Base-by-base conservation (phyloP, 2,113 vertebrate genomes). In the Pimephales promelas region DNA sequence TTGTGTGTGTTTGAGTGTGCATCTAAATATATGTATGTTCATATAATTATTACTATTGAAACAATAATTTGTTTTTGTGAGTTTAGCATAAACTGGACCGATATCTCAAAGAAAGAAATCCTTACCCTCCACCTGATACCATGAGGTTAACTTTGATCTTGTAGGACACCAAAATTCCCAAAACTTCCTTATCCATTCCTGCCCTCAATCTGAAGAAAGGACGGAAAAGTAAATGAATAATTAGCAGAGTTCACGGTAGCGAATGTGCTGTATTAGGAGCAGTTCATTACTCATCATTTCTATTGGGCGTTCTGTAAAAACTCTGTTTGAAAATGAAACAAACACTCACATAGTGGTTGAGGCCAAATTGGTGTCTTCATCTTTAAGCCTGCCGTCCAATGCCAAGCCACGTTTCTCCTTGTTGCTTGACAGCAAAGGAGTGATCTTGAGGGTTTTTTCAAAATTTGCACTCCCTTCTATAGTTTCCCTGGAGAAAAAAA, bases 351-450 rank as follows among this genome's bases (percentile, higher is more conserved):
- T 76, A 3, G 95, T 97, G 89, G 93, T 95, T 75, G 96, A 97
- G 74, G 96, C 96, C 92, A 98, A 89, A 92, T 98, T 98, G n/a
- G 96, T 98, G 91, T 97, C 96, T 91, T 96, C 95, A 0, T 98
- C 96, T 89, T 96, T 98, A 76, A 98, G 94, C 75, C 96, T 95
- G 57, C 97, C 97, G 0, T 98, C 96, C 31, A 98, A 90, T 1
- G 97, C 92, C 56, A 99, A 91, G 18, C 96, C 95, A 24, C 94
- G 90, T 87, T 97, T 97, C 90, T 97, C 94, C 4, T 93, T 95
- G 91, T 97, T 97, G 3, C 90, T 83, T 0, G 87, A 0, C 85
- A 98, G 90, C 14, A 73, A 0, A 3, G 96, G 97, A 1, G 88
- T 95, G 85, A 98, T 87, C 0, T 8, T 7, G 83, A 96, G 92